A percentile compares a stretch with the other conserved stretches of the same genome.
Evolutionary conservation across 2,888 invertebrate species (phyloP).

Genomic region (Hofmannophila pseudospretella): DNA sequence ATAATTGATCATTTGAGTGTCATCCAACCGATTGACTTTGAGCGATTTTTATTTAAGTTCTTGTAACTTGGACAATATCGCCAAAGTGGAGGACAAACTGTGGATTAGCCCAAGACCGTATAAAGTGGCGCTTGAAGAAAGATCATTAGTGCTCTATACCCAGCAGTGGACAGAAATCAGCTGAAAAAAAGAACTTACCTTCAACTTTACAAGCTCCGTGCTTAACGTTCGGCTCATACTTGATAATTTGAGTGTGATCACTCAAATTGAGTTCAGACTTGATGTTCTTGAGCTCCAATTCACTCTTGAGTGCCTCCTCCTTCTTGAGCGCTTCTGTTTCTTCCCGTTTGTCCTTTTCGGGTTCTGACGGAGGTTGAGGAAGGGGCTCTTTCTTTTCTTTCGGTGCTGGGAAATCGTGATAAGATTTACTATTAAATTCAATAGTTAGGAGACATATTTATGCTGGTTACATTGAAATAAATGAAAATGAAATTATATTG

Average conservation of each 20-base stretch:
- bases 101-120: too few relatives aligned
- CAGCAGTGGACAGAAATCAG: too few relatives aligned
- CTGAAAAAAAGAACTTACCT: constrained; percentile 34
- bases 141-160: neutral
- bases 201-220: constrained; percentile 67
- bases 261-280: constrained; percentile 69
- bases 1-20: too few relatives aligned
- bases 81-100: too few relatives aligned
- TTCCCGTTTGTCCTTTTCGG: constrained; percentile 13
- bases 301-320: constrained; percentile 56
- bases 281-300: constrained; percentile 64
- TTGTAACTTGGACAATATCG: neutral
- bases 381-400: constrained; percentile 42
- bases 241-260: constrained; percentile 72
- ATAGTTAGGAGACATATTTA: too few relatives aligned
- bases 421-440: too few relatives aligned
- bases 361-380: constrained; percentile 14
- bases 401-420: constrained; percentile 23
- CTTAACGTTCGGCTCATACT: constrained; percentile 69
- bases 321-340: constrained; percentile 48
- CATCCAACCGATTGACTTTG: too few relatives aligned
- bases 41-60: neutral
- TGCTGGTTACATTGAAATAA: too few relatives aligned
- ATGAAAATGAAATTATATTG: too few relatives aligned
- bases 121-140: too few relatives aligned